Evolutionary conservation across 2,888 invertebrate genomes (phyloP).

Genomic region (Plagiodera versicolora): DNA sequence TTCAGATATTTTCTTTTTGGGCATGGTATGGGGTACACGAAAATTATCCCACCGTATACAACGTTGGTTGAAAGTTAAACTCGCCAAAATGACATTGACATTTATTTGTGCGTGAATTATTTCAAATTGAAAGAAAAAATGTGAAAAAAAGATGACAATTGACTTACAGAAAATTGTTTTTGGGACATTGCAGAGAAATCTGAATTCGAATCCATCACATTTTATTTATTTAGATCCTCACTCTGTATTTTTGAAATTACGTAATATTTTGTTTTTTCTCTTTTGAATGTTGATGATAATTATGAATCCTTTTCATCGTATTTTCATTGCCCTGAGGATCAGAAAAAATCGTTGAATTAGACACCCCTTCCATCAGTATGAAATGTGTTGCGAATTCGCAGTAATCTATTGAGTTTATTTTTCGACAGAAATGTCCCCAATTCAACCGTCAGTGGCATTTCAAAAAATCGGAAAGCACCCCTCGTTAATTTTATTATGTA

Average conservation of each 20-base stretch:
- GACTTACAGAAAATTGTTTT: too few species aligned
- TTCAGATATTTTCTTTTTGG: conserved; percentile 21
- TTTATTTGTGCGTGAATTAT: too few species aligned
- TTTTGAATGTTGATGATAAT: too few species aligned
- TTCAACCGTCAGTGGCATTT: conserved; percentile 20
- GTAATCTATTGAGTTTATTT: conserved; percentile 8
- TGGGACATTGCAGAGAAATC: too few species aligned
- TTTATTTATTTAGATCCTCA: too few species aligned
- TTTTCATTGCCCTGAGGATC: neutral
- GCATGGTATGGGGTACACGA: conserved; percentile 14
- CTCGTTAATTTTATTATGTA: conserved; percentile 27
- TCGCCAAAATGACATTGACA: neutral
- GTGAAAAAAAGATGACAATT: too few species aligned
- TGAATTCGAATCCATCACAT: too few species aligned
- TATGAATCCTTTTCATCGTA: too few species aligned
- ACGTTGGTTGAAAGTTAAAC: neutral
- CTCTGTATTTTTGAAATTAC: too few species aligned
- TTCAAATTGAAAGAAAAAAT: too few species aligned
- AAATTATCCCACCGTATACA: neutral
- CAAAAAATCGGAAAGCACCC: conserved; percentile 23
- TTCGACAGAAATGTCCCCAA: conserved; percentile 13
- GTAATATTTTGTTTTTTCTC: too few species aligned
- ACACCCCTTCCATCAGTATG: conserved; percentile 7
- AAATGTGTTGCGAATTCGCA: conserved; percentile 2
- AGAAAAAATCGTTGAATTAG: neutral